Base-by-base conservation (phyloP, 2,113 vertebrate species). In the Tiliqua scincoides region DNA sequence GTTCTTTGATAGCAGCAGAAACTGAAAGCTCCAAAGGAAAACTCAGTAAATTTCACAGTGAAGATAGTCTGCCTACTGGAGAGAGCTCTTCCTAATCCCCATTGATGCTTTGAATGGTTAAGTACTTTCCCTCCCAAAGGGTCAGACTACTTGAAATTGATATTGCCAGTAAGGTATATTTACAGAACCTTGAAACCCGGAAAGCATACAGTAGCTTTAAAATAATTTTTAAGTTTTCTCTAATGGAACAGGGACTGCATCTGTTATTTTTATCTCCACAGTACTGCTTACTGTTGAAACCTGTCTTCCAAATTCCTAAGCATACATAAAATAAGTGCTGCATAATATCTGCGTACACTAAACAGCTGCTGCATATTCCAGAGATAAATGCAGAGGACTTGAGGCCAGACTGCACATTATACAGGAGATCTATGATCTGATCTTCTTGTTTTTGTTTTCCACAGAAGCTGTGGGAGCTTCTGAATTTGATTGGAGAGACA, bases 251-350 rank as follows among this genome's bases (percentile, higher is more conserved):
- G 0, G 27, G 27, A 3, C 2, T 84, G 25, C 59, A 27, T 0
- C 74, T 70, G n/a, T 68, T 87, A 61, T 62, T 90, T 91, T 92
- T 88, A 73, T 82, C 37, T 89, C 85, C 79, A 72, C 30, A 25
- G 89, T 90, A 79, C 79, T 93, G 73, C 74, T 83, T 85, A 57
- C 0, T 2, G 62, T 62, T 48, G 63, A 82, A 82, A 85, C 40
- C 1, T 6, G 61, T 77, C 17, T 90, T 79, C 79, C 87, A 82
- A 78, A 14, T 91, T 88, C 83, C 35, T 75, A 91, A 61, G 73
- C 87, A 80, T 84, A 48, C 18, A 48, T 86, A 85, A 85, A 70
- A 43, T 23, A 23, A 68, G 32, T 0, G 59, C 72, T 59, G 32
- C 6, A 27, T 74, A 75, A 71, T 86, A 52, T 73, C 86, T 77